Conservation (phyloP, 2,797 vertebrate genomes). For the Rousettus madagascariensis region DNA sequence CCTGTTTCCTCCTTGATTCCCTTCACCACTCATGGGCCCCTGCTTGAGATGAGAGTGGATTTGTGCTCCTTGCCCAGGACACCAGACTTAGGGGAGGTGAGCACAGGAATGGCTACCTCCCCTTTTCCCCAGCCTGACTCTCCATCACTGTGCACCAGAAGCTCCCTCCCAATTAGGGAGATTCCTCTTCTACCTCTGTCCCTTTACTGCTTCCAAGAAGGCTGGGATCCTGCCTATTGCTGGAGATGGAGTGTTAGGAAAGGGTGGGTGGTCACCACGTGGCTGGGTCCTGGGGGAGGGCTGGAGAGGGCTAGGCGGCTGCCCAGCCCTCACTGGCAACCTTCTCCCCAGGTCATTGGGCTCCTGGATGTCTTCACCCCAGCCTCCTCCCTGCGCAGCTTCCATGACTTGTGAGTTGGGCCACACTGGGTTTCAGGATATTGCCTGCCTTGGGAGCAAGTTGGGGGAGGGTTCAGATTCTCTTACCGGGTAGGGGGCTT, state of each 20-base stretch:
- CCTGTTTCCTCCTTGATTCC: background rate
- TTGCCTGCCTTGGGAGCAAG: background rate
- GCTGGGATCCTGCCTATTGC: background rate
- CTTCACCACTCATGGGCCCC: background rate
- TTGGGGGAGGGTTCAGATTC: background rate
- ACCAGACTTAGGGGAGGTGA: background rate
- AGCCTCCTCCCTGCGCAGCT: slow-evolving; percentile 88
- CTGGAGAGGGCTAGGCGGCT: background rate
- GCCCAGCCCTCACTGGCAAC: slow-evolving; percentile 19
- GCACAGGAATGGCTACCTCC: background rate
- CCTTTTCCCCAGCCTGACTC: background rate
- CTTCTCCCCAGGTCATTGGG: slow-evolving; percentile 92
- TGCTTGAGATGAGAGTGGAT: background rate
- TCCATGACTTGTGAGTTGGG: slow-evolving; percentile 96
- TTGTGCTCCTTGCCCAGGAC: background rate
- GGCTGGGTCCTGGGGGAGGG: background rate
- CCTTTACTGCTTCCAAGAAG: background rate
- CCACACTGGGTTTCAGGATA: background rate
- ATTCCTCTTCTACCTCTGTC: background rate
- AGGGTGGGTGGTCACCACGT: background rate
- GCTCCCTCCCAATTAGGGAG: background rate
- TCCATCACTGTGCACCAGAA: background rate
- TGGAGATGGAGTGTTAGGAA: background rate
- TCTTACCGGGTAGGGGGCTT: background rate
- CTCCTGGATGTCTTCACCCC: slow-evolving; percentile 95